Base-by-base conservation (phyloP, 1,140 invertebrate species). In the Bicyclus anynana region DNA sequence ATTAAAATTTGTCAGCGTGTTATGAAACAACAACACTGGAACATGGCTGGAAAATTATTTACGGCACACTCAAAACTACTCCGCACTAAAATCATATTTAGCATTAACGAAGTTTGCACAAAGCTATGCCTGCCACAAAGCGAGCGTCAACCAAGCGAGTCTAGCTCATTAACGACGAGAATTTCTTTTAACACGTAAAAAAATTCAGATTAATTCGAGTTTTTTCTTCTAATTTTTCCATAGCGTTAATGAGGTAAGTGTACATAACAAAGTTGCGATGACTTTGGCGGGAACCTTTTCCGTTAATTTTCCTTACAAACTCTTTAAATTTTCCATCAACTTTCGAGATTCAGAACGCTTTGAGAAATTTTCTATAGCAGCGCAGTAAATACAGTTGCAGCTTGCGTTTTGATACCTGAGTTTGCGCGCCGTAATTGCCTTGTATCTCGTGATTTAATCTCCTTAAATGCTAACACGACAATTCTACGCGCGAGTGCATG, bases 231-330 rank as follows among this genome's bases (percentile, higher is more conserved):
- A 80, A 79, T 78, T 82, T 84, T 80, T 77, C 0, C 69, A 65
- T 53, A 61, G 51, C 67, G 74, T 80, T 86, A 87, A 87, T 76
- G 80, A 85, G 77, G 74, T 77, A 84, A 82, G 72, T 82, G 72
- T 69, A 72, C 72, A 68, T 81, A 81, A 81, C 79, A 80, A 84
- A 84, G 77, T 85, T 84, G 74, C 58, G 42, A 71, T 76, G 79
- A 62, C 70, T 80, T 71, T 68, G 61, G 65, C 50, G 58, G 57
- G 58, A 69, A 76, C n/a, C n/a, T 78, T 80, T 77, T 74, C 65
- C 62, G 71, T 84, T 84, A 82, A 84, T 84, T 84, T 84, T 82
- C 80, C 77, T 81, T 83, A 68, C 68, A 79, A 84, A 77, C 72
- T 82, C 71, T 83, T 80, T 81, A 80, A 73, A 82, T 74, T 80